A percentile compares a stretch with the other conserved stretches of the same genome.
phyloP scores from a whole-genome alignment of 2,797 vertebrate genomes.

The Stomatorhinus walkeri region DNA sequence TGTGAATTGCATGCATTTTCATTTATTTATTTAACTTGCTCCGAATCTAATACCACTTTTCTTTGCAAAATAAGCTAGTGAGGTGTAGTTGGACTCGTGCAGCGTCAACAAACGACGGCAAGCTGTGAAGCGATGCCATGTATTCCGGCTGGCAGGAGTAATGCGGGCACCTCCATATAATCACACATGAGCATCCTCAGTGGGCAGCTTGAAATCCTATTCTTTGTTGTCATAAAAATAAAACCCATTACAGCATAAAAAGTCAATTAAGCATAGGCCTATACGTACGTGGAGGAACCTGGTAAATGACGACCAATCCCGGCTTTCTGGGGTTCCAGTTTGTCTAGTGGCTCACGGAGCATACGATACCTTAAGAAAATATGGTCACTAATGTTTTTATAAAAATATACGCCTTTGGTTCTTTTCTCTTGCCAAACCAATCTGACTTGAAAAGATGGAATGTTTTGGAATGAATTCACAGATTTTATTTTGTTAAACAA shows the following conservation, averaged over 20 bases:
- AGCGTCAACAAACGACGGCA: background rate
- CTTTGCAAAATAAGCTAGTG: background rate
- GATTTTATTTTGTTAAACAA: background rate
- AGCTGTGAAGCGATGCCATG: background rate
- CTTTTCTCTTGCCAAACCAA: background rate
- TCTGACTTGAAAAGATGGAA: background rate
- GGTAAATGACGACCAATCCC: background rate
- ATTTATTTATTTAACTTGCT: background rate
- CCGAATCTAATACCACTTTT: background rate
- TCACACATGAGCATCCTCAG: background rate
- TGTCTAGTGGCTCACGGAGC: background rate
- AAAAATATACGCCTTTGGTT: background rate
- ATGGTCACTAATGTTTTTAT: background rate
- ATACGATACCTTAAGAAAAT: background rate
- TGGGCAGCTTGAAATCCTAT: background rate
- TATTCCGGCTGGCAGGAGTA: background rate
- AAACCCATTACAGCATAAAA: conserved; percentile 9
- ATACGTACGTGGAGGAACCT: background rate
- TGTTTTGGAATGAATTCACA: background rate
- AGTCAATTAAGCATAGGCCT: background rate
- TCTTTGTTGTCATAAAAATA: conserved; percentile 6
- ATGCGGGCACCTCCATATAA: background rate
- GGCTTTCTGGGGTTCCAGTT: background rate
- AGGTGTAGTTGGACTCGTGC: background rate
- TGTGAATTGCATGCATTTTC: background rate